Evolutionary conservation across 2,888 invertebrate genomes (phyloP).

Genomic region (Pristionchus maxplancki): DNA sequence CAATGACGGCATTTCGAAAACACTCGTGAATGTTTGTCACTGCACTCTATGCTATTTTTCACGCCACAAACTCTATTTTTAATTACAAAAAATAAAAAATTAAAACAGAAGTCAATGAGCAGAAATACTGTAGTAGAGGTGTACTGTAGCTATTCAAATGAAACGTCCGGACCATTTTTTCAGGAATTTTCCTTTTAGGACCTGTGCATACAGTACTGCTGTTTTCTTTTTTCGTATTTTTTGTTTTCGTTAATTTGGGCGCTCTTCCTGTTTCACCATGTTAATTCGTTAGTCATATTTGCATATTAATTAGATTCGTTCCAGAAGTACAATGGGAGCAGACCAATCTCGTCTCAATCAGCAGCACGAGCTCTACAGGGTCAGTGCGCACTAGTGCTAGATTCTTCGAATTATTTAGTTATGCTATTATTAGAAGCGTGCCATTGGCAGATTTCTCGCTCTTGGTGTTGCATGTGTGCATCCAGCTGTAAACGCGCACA

Average conservation of each 20-base stretch:
- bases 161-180: neutral
- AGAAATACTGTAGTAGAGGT: neutral
- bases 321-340: neutral
- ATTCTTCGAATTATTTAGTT: neutral
- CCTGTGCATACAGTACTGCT: neutral
- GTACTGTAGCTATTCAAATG: neutral
- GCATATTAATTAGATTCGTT: neutral
- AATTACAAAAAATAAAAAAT: neutral
- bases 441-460: too few relatives aligned
- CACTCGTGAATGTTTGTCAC: neutral
- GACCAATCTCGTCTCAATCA: neutral
- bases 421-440: too few relatives aligned
- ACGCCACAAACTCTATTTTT: neutral
- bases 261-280: neutral
- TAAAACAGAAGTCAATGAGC: neutral
- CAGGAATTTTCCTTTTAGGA: neutral
- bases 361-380: neutral
- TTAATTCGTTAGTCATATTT: neutral
- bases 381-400: neutral
- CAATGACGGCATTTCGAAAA: neutral
- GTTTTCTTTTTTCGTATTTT: neutral
- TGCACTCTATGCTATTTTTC: neutral
- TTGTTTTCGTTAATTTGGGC: neutral
- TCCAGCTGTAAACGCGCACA: too few relatives aligned
- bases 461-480: too few relatives aligned